Percentiles rank a stretch among this genome's conserved stretches.
phyloP scores from a whole-genome alignment of 2,888 invertebrate genomes.

The Cerastis leucographa region DNA sequence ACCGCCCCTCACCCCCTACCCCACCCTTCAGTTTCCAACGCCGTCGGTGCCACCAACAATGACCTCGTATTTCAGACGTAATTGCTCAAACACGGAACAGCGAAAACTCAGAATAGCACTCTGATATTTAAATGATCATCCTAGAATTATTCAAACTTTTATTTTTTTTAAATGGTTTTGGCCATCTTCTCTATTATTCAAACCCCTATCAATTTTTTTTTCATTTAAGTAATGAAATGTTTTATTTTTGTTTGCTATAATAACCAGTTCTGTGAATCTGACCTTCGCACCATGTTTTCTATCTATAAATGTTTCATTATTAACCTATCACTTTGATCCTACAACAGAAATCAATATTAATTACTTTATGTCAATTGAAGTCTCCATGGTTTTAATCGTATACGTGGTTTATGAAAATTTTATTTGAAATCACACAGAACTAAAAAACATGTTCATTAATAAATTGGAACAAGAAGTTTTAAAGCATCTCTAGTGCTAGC shows the following conservation, averaged over 20 bases:
- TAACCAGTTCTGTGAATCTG: not conserved
- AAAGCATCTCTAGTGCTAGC: slow-evolving; percentile 39
- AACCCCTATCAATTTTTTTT: not conserved
- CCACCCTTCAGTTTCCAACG: slow-evolving; percentile 81
- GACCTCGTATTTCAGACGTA: slow-evolving; percentile 90
- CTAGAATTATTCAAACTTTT: slow-evolving; percentile 8
- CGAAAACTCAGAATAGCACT: slow-evolving; percentile 86
- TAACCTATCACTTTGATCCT: not conserved
- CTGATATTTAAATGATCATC: slow-evolving; percentile 73
- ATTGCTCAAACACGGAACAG: slow-evolving; percentile 89
- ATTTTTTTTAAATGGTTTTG: not conserved
- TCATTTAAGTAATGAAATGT: not conserved
- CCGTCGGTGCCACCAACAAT: slow-evolving; percentile 89
- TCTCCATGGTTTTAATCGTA: slow-evolving; percentile 26
- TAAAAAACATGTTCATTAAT: slow-evolving; percentile 11
- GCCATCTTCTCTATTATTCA: not conserved
- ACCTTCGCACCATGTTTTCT: not conserved
- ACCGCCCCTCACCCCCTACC: slow-evolving; percentile 74
- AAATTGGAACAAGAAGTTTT: slow-evolving; percentile 12
- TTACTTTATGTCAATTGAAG: not conserved
- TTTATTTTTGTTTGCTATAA: not conserved
- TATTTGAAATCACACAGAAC: slow-evolving; percentile 30
- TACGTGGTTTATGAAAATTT: slow-evolving; percentile 28
- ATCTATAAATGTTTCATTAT: not conserved
- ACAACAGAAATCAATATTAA: not conserved